These are phyloP conservation scores for Beris morrisii DNA, from an alignment of 2,888 invertebrate species.

Conservation along the genomic window DNA sequence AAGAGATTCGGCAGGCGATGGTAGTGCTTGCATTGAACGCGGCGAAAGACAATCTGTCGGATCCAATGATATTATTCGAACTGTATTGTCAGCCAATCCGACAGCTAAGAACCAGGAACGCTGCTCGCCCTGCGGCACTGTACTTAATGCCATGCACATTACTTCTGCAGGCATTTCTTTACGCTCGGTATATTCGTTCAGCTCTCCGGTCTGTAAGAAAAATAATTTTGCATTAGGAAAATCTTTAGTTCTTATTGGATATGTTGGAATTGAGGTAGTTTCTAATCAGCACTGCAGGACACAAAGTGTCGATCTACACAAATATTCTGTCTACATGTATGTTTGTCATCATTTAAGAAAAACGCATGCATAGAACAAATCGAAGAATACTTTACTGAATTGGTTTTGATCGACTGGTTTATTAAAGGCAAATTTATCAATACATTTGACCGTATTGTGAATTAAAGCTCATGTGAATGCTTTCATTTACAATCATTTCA, in stretches of 20 bases:
- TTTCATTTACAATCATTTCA: too few species aligned
- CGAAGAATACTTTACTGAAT: too few species aligned
- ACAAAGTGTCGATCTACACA: conserved; percentile 55
- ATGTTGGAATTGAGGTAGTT: too few species aligned
- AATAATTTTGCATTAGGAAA: not conserved
- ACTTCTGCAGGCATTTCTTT: conserved; percentile 97
- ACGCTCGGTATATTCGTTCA: conserved; percentile 97
- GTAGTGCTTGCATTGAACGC: conserved; percentile 94
- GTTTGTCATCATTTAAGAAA: conserved; percentile 50
- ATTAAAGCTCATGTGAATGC: too few species aligned
- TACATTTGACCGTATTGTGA: too few species aligned
- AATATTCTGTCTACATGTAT: conserved; percentile 50
- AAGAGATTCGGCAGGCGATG: conserved; percentile 93
- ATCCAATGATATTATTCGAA: conserved; percentile 95
- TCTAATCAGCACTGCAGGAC: conserved; percentile 57
- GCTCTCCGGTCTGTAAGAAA: conserved; percentile 82
- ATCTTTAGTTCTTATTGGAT: not conserved
- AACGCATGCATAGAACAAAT: too few species aligned
- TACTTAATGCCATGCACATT: conserved; percentile 96
- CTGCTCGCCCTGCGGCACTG: conserved; percentile 93
- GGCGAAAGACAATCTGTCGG: conserved; percentile 94
- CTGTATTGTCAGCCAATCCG: conserved; percentile 93
- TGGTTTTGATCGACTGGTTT: too few species aligned
- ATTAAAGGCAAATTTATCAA: too few species aligned
- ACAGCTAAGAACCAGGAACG: conserved; percentile 95